Evolutionary conservation across 2,113 vertebrate species (phyloP).

Genomic region (Pavo muticus): DNA sequence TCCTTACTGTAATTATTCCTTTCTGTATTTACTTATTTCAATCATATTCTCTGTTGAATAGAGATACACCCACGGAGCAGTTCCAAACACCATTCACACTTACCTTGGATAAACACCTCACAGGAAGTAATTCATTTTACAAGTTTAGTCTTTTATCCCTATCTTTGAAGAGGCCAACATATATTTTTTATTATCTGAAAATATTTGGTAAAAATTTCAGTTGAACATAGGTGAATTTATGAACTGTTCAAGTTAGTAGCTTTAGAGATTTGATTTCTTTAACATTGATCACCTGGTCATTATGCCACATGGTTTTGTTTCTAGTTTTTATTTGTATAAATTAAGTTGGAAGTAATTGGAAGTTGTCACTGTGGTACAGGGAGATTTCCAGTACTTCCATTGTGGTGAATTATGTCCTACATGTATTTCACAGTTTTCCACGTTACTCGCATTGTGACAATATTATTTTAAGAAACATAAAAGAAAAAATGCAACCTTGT

Average conservation of each 20-base stretch:
- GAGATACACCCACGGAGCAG: not conserved
- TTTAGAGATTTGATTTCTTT: not conserved
- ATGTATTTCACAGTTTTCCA: not conserved
- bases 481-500: not conserved
- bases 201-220: not conserved
- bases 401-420: not conserved
- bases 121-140: not conserved
- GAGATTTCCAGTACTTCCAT: not conserved
- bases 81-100: not conserved
- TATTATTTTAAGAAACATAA: not conserved
- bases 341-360: not conserved
- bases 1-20: not conserved
- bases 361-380: not conserved
- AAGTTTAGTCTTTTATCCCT: not conserved
- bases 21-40: not conserved
- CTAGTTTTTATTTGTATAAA: not conserved
- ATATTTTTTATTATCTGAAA: not conserved
- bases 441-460: not conserved
- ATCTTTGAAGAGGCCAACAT: not conserved
- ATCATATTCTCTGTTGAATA: not conserved
- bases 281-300: not conserved
- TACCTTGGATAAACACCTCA: not conserved
- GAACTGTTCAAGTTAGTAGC: not conserved
- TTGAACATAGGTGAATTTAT: rapidly evolving
- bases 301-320: not conserved